Percentiles rank a stretch among this genome's conserved stretches.
These are phyloP conservation scores for Anas platyrhynchos DNA, from an alignment of 2,113 vertebrate species.

Conservation along the genomic window DNA sequence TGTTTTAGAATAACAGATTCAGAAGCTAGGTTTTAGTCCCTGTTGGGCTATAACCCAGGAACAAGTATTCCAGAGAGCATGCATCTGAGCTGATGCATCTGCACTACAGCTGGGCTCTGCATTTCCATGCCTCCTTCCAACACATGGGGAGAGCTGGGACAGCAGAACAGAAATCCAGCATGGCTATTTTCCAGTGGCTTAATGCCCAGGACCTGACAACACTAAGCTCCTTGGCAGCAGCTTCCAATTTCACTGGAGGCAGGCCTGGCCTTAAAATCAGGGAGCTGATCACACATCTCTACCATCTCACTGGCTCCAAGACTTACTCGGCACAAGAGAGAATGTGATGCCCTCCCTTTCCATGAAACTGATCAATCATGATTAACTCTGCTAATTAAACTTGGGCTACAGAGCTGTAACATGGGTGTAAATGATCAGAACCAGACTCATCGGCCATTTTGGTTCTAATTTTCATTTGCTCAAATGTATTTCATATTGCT, in stretches of 20 bases:
- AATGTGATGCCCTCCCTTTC: background rate
- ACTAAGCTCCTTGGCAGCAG: slow-evolving; percentile 39
- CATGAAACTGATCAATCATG: slow-evolving; percentile 22
- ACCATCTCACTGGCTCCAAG: slow-evolving; percentile 23
- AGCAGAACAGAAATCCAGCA: background rate
- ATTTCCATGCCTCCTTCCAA: slow-evolving; percentile 44
- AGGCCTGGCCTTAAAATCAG: slow-evolving; percentile 45
- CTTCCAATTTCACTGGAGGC: slow-evolving; percentile 46
- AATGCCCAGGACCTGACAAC: slow-evolving; percentile 62
- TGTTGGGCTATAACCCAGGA: slow-evolving; percentile 44
- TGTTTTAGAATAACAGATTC: background rate
- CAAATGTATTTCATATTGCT: background rate
- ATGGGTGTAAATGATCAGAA: background rate
- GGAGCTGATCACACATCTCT: slow-evolving; percentile 29
- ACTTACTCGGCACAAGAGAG: background rate
- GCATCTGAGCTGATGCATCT: slow-evolving; percentile 41
- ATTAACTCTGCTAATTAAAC: slow-evolving; percentile 55
- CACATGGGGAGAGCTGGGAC: slow-evolving; percentile 42
- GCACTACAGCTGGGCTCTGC: slow-evolving; percentile 62
- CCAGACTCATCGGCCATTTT: background rate
- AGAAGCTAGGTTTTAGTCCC: background rate
- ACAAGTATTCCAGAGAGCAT: background rate
- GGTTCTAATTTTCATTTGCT: background rate
- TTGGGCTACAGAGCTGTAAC: background rate
- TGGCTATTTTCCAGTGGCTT: slow-evolving; percentile 63